Percentiles rank a stretch among this genome's conserved stretches.
phyloP scores from a whole-genome alignment of 2,113 vertebrate species.

The Daubentonia madagascariensis region DNA sequence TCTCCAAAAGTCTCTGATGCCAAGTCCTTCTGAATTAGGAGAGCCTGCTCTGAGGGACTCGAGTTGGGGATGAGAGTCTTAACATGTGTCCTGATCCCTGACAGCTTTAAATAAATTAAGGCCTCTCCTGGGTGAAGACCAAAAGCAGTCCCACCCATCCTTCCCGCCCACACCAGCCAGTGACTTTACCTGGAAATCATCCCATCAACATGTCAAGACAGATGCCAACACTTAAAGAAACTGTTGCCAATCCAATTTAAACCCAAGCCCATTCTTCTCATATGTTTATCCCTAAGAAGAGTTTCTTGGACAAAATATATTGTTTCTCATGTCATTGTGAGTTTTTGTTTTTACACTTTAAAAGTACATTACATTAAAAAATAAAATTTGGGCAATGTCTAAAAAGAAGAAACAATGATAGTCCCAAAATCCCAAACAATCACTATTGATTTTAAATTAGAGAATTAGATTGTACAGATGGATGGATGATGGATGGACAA shows the following conservation, averaged over 20 bases:
- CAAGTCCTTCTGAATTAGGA: background rate
- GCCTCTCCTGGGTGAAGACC: background rate
- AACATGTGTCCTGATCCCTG: background rate
- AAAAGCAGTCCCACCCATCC: background rate
- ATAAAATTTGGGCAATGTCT: background rate
- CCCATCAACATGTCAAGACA: background rate
- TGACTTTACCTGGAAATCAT: background rate
- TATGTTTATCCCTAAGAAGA: background rate
- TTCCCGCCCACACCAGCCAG: background rate
- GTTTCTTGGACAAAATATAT: background rate
- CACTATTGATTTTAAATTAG: constrained; percentile 16
- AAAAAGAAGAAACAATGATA: background rate
- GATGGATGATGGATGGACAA: too few relatives aligned
- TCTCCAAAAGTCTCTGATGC: background rate
- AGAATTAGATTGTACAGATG: background rate
- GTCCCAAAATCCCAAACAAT: background rate
- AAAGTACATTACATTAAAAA: background rate
- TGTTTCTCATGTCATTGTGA: background rate
- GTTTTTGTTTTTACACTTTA: background rate
- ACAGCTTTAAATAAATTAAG: constrained; percentile 31
- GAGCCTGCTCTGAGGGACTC: background rate
- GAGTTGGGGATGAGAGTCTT: background rate
- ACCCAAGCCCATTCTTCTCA: background rate
- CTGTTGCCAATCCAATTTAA: background rate
- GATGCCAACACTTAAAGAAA: background rate